A percentile compares a stretch with the other conserved stretches of the same genome.
Conservation (phyloP, 92 coral and sea anemone species). For the Umimayanthus kanabou region DNA sequence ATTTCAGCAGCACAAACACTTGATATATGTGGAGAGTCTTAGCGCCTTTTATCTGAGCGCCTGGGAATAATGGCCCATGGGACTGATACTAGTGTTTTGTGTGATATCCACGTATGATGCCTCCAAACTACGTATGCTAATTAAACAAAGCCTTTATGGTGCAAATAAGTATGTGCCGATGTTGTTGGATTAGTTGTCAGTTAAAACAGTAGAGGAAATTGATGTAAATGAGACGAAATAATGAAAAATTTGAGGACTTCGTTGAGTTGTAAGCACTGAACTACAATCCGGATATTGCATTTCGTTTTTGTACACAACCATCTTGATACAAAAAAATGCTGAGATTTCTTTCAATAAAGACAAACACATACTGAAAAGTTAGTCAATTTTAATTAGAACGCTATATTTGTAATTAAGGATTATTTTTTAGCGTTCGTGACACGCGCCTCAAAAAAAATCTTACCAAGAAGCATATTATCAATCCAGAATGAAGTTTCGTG, state of each 20-base stretch:
- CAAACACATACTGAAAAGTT: background rate
- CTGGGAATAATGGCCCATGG: background rate
- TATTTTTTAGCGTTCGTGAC: background rate
- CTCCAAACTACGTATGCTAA: background rate
- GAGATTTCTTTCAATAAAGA: background rate
- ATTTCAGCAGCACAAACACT: background rate
- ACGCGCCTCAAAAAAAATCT: background rate
- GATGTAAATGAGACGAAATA: slow-evolving; percentile 10
- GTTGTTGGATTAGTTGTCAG: background rate
- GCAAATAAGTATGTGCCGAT: background rate
- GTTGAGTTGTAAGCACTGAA: slow-evolving; percentile 14
- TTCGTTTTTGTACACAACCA: background rate
- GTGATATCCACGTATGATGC: slow-evolving; percentile 1
- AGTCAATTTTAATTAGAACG: background rate
- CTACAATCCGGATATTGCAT: slow-evolving; percentile 9
- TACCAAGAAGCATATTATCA: background rate
- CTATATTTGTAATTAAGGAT: background rate
- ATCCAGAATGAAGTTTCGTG: background rate
- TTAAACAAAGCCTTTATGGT: background rate
- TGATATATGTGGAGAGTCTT: background rate
- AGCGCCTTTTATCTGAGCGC: background rate
- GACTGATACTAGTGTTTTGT: background rate
- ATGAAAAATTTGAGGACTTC: background rate
- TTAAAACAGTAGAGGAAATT: slow-evolving; percentile 6
- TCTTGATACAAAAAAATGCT: background rate